Conservation (phyloP, 2,113 vertebrate species). For the Brachypteracias leptosomus region DNA sequence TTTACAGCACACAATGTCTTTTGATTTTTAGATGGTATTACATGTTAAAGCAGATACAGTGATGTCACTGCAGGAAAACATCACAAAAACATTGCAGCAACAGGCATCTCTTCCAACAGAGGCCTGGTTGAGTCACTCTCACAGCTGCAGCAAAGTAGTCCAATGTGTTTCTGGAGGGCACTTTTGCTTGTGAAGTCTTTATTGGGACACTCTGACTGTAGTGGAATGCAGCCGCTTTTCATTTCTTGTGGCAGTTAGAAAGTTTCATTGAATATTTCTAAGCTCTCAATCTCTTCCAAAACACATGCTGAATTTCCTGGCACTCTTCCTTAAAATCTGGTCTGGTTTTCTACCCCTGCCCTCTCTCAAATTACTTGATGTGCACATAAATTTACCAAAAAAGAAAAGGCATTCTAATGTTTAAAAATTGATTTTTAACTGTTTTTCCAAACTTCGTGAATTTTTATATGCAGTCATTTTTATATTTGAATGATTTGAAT, state of each 20-base stretch:
- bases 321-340: conserved; percentile 51
- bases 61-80: conserved; percentile 53
- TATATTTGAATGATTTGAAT: neutral
- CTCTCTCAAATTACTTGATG: conserved; percentile 20
- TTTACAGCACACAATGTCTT: neutral
- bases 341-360: conserved; percentile 8
- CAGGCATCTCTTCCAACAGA: conserved; percentile 35
- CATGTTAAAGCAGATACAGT: conserved; percentile 26
- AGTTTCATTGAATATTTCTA: conserved; percentile 66
- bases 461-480: neutral
- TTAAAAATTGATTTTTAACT: neutral
- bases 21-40: neutral
- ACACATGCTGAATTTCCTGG: conserved; percentile 63
- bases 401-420: neutral
- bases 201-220: conserved; percentile 46
- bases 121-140: conserved; percentile 55
- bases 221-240: conserved; percentile 54
- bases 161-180: conserved; percentile 63
- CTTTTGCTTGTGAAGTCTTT: conserved; percentile 66
- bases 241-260: conserved; percentile 64
- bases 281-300: conserved; percentile 55
- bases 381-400: neutral
- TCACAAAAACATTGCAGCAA: conserved; percentile 11
- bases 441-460: neutral
- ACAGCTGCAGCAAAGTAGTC: conserved; percentile 63